Base-by-base conservation (phyloP, 2,888 invertebrate species). In the Invenusta paracnida region DNA sequence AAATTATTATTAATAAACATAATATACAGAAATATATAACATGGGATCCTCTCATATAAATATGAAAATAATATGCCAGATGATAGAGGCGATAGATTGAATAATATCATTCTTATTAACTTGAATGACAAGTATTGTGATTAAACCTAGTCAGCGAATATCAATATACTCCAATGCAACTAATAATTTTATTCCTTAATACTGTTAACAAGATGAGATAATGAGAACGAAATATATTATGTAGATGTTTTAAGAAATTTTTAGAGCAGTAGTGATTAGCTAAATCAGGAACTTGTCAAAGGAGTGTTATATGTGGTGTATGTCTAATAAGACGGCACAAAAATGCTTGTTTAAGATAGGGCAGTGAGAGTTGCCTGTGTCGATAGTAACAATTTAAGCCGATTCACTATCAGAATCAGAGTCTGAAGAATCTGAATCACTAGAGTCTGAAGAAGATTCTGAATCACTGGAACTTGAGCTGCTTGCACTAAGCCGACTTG, bases 341-440 rank as follows among this genome's bases (percentile, higher is more conserved):
- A n/a, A n/a, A n/a, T n/a, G n/a, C n/a, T n/a, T n/a, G n/a, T n/a
- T n/a, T n/a, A n/a, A n/a, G n/a, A n/a, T n/a, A n/a, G n/a, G n/a
- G n/a, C n/a, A n/a, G n/a, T n/a, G n/a, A n/a, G n/a, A n/a, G n/a
- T n/a, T n/a, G n/a, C n/a, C n/a, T n/a, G n/a, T n/a, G n/a, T n/a
- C n/a, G 73, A 73, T 73, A 11, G 48, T 48, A 11, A 48, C 17
- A 17, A 48, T 48, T 48, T 73, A 73, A 73, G 11, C 73, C 27
- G 73, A 73, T 73, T 84, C 84, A 84, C 84, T 84, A 25, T 84
- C 84, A 1, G 84, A 84, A 25, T 84, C 84, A 1, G 84, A 84
- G 29, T 84, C 84, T 27, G 84, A 84, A 28, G 84, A 84, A 67
- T 84, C 84, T 2, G 84, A 84, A 67, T 84, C 73, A 73, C 73